Evolutionary conservation across 2,797 vertebrate species (phyloP).

Genomic region (Netta rufina): DNA sequence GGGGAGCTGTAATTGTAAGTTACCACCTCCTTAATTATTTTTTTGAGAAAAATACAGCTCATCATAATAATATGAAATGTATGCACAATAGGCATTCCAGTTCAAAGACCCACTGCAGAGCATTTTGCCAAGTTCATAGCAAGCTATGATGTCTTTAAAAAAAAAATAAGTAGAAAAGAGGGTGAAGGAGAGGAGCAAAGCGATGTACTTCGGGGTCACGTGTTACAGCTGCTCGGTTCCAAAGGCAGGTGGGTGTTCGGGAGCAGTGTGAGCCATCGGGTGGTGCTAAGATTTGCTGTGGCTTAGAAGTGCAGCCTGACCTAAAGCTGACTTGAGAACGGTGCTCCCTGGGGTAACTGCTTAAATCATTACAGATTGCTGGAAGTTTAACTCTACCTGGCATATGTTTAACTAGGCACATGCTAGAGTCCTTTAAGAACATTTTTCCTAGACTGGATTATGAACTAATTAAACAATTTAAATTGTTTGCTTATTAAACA

Average conservation of each 20-base stretch:
- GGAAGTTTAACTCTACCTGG: background rate
- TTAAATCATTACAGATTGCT: background rate
- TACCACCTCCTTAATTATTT: background rate
- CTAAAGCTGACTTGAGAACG: background rate
- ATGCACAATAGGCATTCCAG: background rate
- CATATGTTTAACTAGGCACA: background rate
- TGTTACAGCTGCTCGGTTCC: background rate
- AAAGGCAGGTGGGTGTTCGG: background rate
- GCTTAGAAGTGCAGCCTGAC: constrained; percentile 2
- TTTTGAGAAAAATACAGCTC: background rate
- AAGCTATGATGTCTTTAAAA: background rate
- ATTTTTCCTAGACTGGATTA: background rate
- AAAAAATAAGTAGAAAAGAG: background rate
- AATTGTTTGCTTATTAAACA: background rate
- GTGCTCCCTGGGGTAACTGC: background rate
- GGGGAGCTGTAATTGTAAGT: background rate
- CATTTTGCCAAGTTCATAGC: background rate
- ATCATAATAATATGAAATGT: background rate
- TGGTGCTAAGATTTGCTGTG: background rate
- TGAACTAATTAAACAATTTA: background rate
- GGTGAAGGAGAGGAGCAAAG: background rate
- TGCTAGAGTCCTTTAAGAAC: background rate
- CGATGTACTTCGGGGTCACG: background rate
- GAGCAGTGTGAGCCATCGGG: background rate
- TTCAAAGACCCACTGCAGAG: background rate